Base-by-base conservation (phyloP, 2,113 vertebrate genomes). In the Murina feae region DNA sequence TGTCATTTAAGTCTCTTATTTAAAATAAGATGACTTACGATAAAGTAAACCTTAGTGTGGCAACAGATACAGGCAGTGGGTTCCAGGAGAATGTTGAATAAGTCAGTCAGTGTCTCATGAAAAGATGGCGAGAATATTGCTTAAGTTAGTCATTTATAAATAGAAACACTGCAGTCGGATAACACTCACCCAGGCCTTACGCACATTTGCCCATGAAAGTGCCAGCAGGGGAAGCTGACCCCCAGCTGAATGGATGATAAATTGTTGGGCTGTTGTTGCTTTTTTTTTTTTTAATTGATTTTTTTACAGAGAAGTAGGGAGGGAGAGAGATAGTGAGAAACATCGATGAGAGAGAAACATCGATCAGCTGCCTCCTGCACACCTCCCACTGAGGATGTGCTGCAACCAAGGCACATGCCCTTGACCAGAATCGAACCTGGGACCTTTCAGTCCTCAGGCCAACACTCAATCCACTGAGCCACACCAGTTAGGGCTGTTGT, bases 31-130 rank as follows among this genome's bases (percentile, higher is more conserved):
- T 91, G 42, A 79, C 35, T 44, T 39, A 12, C 58, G 37, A 58
- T 86, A 94, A 94, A 95, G 84, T 89, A 74, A 91, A 25, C 44
- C 42, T 85, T 37, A 21, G 8, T 89, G 86, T 94, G 37, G 44
- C 49, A 51, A 25, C 71, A 85, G 20, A 49, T 81, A 2, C 11
- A 96, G 74, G 30, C 5, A 71, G 42, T 49, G 1, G n/a, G 51
- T 47, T 63, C n/a, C 35, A 69, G 75, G 58, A 21, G 53, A 85
- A 39, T n/a, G 37, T 75, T 76, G 3, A 65, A 18, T 69, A 69
- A 80, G 25, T 42, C 16, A 39, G 9, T 72, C 63, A 55, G n/a
- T 95, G 58, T 60, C 13, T 8, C 63, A 21, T n/a, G 9, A 90
- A 13, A 84, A 84, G 47, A 9, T 53, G 55, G 25, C 55, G 12